These are phyloP conservation scores for Phoxinus dragarum DNA, from an alignment of 2,797 vertebrate genomes.

Conservation along the genomic window DNA sequence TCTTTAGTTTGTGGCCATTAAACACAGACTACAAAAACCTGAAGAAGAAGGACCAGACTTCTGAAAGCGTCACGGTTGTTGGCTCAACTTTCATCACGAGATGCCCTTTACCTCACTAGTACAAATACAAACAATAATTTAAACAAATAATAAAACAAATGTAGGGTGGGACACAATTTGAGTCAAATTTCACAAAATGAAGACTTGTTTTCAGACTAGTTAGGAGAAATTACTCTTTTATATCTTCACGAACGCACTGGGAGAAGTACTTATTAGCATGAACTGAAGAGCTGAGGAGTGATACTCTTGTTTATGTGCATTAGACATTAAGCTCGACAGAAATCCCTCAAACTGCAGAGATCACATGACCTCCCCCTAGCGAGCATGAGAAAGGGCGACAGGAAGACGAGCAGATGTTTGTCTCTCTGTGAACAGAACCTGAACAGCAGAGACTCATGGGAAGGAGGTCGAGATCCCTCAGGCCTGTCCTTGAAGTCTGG, in stretches of 20 bases:
- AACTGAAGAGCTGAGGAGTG: not conserved
- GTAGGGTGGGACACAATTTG: not conserved
- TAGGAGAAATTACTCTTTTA: not conserved
- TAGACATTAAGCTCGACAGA: not conserved
- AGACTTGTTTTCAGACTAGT: not conserved
- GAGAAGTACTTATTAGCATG: not conserved
- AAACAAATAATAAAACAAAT: not conserved
- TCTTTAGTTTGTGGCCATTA: slow-evolving; percentile 79
- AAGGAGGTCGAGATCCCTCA: not conserved
- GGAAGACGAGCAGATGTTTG: slow-evolving; percentile 57
- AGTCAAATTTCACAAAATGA: no score
- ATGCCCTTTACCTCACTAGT: not conserved
- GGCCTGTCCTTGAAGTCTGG: not conserved
- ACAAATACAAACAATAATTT: not conserved
- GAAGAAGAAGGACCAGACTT: slow-evolving; percentile 84
- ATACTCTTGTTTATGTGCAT: not conserved
- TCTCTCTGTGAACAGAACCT: slow-evolving; percentile 15
- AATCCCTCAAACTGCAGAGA: not conserved
- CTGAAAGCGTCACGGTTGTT: slow-evolving; percentile 58
- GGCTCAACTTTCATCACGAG: not conserved
- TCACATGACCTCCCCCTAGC: not conserved
- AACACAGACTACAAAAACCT: slow-evolving; percentile 83
- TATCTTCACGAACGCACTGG: not conserved
- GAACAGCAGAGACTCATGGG: slow-evolving; percentile 12
- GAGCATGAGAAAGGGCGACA: slow-evolving; percentile 54